Evolutionary conservation across 2,888 invertebrate species (phyloP).

Genomic region (Stegana nigrithorax): DNA sequence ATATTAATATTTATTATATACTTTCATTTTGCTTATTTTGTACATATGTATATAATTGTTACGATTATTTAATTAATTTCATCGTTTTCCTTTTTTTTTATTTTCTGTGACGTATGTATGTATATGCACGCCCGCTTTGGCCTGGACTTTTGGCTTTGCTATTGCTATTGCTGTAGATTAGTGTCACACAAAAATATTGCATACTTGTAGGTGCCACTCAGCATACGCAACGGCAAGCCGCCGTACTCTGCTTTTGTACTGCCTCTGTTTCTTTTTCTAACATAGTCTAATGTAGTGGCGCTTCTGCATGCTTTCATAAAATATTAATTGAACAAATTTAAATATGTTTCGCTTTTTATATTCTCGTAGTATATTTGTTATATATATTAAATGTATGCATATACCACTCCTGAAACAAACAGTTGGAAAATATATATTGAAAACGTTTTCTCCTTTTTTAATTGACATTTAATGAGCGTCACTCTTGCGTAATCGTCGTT

Average conservation of each 20-base stretch:
- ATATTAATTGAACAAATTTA: background rate
- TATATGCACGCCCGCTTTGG: background rate
- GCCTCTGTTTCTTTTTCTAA: background rate
- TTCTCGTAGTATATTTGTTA: background rate
- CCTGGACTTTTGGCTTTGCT: too few species aligned
- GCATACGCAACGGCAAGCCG: too few species aligned
- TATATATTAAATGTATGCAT: conserved; percentile 4
- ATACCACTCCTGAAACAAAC: background rate
- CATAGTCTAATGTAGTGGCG: too few species aligned
- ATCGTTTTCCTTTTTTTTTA: background rate
- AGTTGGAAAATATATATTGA: conserved; percentile 46
- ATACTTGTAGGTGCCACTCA: background rate
- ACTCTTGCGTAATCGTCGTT: background rate
- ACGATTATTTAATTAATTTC: too few species aligned
- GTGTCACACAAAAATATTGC: background rate
- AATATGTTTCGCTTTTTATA: background rate
- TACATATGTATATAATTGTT: too few species aligned
- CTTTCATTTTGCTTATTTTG: conserved; percentile 29
- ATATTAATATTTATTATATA: conserved; percentile 3
- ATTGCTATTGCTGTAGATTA: too few species aligned
- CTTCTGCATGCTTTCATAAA: background rate
- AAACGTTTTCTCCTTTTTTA: conserved; percentile 9
- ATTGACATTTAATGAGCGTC: background rate
- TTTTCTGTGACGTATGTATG: background rate
- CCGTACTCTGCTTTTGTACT: background rate